A percentile compares a stretch with the other conserved stretches of the same genome.
These are phyloP conservation scores for Anadara kagoshimensis DNA, from an alignment of 1,140 invertebrate species.

Conservation along the genomic window DNA sequence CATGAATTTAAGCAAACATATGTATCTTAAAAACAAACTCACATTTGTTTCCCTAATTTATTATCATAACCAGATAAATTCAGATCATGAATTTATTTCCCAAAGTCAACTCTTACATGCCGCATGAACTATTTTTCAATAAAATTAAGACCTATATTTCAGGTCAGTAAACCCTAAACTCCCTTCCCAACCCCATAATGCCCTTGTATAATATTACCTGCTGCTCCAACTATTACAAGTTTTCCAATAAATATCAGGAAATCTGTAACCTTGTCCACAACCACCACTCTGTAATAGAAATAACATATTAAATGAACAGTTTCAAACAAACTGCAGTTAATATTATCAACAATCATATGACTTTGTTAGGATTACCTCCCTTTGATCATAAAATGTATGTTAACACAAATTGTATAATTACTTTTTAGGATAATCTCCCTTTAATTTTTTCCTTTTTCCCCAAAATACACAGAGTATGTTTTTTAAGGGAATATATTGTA, in stretches of 20 bases:
- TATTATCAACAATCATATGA: too few relatives aligned
- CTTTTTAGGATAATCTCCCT: too few relatives aligned
- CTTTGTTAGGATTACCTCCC: too few relatives aligned
- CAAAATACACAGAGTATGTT: too few relatives aligned
- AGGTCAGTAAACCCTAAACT: neutral
- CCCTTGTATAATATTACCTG: conserved; percentile 74
- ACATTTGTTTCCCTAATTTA: too few relatives aligned
- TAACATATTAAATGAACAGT: conserved; percentile 1
- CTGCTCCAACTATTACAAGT: conserved; percentile 84
- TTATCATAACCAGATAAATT: neutral
- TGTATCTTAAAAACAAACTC: too few relatives aligned
- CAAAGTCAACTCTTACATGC: neutral
- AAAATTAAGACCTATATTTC: neutral
- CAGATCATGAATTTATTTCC: neutral
- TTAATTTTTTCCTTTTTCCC: too few relatives aligned
- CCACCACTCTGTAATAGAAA: conserved; percentile 81
- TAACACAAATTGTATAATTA: too few relatives aligned
- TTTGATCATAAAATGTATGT: too few relatives aligned
- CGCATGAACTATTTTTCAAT: neutral
- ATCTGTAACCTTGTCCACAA: conserved; percentile 93
- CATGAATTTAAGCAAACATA: too few relatives aligned
- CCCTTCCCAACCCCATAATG: neutral
- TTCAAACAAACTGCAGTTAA: too few relatives aligned
- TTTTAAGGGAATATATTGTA: too few relatives aligned
- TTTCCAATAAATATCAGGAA: conserved; percentile 94